Conservation (phyloP, 2,113 vertebrate species). For the Odobenus rosmarus region DNA sequence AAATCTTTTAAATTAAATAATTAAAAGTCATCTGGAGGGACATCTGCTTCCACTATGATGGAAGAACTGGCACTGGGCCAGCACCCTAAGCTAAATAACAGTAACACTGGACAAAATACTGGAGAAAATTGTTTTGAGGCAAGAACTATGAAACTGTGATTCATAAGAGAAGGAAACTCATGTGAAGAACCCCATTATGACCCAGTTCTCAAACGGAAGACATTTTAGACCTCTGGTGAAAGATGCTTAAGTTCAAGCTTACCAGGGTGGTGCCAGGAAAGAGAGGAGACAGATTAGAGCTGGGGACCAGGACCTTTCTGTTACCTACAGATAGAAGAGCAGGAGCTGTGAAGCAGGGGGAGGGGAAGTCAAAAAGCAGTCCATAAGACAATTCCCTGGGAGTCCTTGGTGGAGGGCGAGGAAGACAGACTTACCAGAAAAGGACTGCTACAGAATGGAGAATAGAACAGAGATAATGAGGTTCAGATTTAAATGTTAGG, state of each 20-base stretch:
- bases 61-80: background rate
- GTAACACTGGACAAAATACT: background rate
- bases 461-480: background rate
- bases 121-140: background rate
- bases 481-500: background rate
- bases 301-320: background rate
- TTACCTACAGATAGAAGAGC: background rate
- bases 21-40: background rate
- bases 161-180: background rate
- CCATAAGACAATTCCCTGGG: background rate
- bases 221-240: background rate
- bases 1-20: background rate
- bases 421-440: background rate
- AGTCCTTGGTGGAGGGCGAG: background rate
- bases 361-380: background rate
- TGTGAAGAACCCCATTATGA: background rate
- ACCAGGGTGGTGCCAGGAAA: background rate
- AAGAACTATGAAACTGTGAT: background rate
- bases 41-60: background rate
- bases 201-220: background rate
- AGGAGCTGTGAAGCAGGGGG: background rate
- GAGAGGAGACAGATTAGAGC: background rate
- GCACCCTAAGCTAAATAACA: background rate
- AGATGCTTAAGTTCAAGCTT: background rate
- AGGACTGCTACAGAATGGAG: background rate